These are phyloP conservation scores for Pelecanoides urinatrix DNA, from an alignment of 2,113 vertebrate genomes.

Conservation along the genomic window DNA sequence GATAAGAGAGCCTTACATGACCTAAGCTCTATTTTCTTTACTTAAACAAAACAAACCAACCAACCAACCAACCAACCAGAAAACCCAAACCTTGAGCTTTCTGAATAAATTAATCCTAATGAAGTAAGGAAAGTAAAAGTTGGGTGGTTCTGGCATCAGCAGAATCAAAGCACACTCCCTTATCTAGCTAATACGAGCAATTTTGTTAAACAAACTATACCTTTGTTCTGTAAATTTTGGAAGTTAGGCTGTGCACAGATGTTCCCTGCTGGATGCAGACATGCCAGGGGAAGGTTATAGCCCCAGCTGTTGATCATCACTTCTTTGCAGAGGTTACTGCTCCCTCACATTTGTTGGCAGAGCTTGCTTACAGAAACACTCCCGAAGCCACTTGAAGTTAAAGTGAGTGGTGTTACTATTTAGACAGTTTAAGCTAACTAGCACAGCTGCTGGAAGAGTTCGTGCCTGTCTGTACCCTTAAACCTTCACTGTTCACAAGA, in stretches of 20 bases:
- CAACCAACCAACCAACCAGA: not conserved
- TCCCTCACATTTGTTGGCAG: conserved; percentile 10
- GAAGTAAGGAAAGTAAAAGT: not conserved
- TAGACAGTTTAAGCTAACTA: not conserved
- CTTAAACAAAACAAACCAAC: not conserved
- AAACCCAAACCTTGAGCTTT: not conserved
- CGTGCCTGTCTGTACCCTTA: not conserved
- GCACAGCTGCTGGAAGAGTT: not conserved
- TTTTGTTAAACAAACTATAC: conserved; percentile 39
- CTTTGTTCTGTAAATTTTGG: conserved; percentile 46
- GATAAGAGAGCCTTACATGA: not conserved
- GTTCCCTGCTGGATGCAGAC: conserved; percentile 41
- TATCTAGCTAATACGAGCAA: not conserved
- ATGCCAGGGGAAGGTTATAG: not conserved
- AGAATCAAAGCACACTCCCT: conserved; percentile 9
- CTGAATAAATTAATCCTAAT: conserved; percentile 22
- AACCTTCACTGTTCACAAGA: not conserved
- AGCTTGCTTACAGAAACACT: conserved; percentile 2
- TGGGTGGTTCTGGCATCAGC: not conserved
- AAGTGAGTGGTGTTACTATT: not conserved
- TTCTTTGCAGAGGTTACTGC: conserved; percentile 30
- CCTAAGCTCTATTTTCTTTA: not conserved
- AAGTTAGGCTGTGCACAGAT: conserved; percentile 34
- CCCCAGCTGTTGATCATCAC: conserved; percentile 36
- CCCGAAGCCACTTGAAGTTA: not conserved